Conservation (phyloP, 2,888 invertebrate genomes). For the Yponomeuta malinellus region DNA sequence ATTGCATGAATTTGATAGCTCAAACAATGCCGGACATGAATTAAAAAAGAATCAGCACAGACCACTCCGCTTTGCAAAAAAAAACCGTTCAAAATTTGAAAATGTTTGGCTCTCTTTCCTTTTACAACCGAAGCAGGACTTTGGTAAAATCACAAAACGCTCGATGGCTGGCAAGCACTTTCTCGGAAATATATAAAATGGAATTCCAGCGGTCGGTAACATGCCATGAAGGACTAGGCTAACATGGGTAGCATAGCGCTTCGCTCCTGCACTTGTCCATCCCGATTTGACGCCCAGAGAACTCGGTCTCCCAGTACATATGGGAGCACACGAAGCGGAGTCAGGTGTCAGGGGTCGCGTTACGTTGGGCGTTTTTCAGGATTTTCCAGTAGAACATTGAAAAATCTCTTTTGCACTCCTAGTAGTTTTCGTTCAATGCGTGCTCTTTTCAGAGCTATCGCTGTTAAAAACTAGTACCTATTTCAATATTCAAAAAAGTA, state of each 20-base stretch:
- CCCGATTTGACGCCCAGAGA: not conserved
- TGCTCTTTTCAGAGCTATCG: not conserved
- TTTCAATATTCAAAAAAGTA: too few relatives aligned
- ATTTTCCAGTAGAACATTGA: slow-evolving; percentile 1
- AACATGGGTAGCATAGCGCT: not conserved
- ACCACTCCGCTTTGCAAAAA: not conserved
- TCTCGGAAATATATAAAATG: not conserved
- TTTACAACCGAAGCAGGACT: not conserved
- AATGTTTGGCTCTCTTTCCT: not conserved
- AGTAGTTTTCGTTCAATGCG: not conserved
- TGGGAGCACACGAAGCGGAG: not conserved
- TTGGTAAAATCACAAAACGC: not conserved
- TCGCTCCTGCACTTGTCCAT: not conserved
- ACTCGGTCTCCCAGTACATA: not conserved
- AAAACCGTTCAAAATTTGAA: not conserved
- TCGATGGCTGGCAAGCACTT: not conserved
- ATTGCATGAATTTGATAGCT: too few relatives aligned
- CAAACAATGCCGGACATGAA: too few relatives aligned
- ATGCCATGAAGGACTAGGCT: not conserved
- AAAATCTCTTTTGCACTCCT: not conserved
- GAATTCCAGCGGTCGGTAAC: not conserved
- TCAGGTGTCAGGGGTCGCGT: not conserved
- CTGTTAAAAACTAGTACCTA: not conserved
- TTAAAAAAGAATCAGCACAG: not conserved
- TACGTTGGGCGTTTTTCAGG: not conserved